Percentiles rank a stretch among this genome's conserved stretches.
Evolutionary conservation across 2,888 invertebrate genomes (phyloP).

Genomic region (Papilio elwesi): DNA sequence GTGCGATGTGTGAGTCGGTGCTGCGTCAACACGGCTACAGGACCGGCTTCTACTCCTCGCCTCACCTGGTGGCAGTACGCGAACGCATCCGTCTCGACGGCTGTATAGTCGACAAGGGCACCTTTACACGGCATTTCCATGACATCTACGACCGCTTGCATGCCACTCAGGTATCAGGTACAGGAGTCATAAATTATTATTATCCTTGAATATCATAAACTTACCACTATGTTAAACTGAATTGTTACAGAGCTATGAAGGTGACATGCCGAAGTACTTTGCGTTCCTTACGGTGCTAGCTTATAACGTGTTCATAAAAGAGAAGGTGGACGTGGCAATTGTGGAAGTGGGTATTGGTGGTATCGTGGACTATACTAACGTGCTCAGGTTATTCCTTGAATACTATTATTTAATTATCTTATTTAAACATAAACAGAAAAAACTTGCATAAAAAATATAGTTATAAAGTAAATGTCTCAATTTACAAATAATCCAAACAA

Average conservation of each 20-base stretch:
- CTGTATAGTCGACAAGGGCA: conserved; percentile 87
- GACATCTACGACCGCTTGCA: conserved; percentile 87
- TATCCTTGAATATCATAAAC: not conserved
- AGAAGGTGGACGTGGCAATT: conserved; percentile 95
- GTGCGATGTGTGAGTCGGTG: conserved; percentile 96
- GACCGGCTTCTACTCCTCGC: conserved; percentile 98
- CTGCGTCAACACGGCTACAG: conserved; percentile 91
- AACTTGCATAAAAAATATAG: no score
- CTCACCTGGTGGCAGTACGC: conserved; percentile 95
- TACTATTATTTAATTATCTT: not conserved
- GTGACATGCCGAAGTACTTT: conserved; percentile 96
- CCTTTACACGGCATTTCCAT: conserved; percentile 93
- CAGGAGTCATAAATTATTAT: no score
- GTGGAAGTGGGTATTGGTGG: conserved; percentile 99
- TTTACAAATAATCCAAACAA: no score
- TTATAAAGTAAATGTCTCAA: no score
- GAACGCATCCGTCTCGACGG: conserved; percentile 97
- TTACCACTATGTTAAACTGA: not conserved
- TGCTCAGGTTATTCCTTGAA: conserved; percentile 86
- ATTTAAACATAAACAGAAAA: no score
- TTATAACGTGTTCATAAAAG: conserved; percentile 92
- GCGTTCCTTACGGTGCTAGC: conserved; percentile 96
- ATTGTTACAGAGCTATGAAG: conserved; percentile 77
- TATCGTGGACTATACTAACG: conserved; percentile 96
- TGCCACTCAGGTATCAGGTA: conserved; percentile 59